Evolutionary conservation across 2,797 vertebrate genomes (phyloP).

Genomic region (Hozukius guyotensis): DNA sequence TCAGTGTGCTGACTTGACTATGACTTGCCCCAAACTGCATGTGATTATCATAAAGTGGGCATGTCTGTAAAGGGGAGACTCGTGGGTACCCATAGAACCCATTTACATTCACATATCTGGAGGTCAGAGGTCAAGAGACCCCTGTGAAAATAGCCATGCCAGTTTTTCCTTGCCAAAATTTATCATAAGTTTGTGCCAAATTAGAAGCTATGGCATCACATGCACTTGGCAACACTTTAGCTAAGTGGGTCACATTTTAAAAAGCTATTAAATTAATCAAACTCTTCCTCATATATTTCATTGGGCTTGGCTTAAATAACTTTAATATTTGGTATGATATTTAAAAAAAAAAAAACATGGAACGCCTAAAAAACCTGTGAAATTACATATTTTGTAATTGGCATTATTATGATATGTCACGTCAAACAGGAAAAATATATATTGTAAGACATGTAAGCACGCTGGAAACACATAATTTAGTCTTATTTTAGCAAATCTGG

Average conservation of each 20-base stretch:
- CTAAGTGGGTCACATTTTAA: not conserved
- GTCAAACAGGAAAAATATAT: not conserved
- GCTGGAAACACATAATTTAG: not conserved
- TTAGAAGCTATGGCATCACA: constrained; percentile 15
- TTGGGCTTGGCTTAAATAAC: not conserved
- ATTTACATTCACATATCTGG: no score
- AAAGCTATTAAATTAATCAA: no score
- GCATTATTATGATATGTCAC: not conserved
- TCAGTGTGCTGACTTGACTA: no score
- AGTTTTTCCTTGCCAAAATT: no score
- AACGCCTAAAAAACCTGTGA: not conserved
- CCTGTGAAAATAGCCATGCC: no score
- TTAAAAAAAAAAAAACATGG: not conserved
- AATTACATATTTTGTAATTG: not conserved
- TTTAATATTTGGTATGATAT: not conserved
- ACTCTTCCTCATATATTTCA: no score
- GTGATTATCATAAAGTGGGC: no score
- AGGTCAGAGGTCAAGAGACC: no score
- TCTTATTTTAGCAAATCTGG: not conserved
- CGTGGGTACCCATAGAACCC: no score
- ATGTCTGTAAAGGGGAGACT: no score
- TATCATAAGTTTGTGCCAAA: not conserved
- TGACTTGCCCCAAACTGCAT: no score
- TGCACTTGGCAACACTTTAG: constrained; percentile 25
- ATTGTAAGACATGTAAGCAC: not conserved